Conservation (phyloP, 2,797 vertebrate genomes). For the Paramormyrops hopkinsi region DNA sequence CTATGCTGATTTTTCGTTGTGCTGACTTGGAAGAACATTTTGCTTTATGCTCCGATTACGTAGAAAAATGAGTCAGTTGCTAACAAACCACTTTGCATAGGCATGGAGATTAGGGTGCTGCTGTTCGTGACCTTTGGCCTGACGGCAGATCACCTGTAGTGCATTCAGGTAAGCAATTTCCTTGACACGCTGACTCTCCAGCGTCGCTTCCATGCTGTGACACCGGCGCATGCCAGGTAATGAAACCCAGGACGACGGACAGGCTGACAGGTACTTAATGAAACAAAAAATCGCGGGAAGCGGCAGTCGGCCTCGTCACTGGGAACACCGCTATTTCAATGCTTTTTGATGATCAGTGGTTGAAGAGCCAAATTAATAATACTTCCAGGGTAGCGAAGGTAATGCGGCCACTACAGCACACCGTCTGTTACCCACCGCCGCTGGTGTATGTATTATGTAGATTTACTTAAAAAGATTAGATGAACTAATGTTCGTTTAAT, state of each 20-base stretch:
- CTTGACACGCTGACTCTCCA: background rate
- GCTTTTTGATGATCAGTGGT: constrained; percentile 19
- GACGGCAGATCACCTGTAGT: background rate
- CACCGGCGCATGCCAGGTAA: background rate
- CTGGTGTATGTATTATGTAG: constrained; percentile 7
- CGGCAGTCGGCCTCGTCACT: background rate
- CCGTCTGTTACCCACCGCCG: constrained; percentile 8
- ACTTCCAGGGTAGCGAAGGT: constrained; percentile 11
- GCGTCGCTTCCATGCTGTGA: background rate
- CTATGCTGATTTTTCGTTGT: background rate
- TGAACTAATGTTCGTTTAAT: background rate
- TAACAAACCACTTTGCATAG: background rate
- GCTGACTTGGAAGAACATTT: background rate
- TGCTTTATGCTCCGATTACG: background rate
- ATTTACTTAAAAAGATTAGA: constrained; percentile 10
- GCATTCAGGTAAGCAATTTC: background rate
- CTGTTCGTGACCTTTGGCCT: background rate
- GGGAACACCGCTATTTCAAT: constrained; percentile 8
- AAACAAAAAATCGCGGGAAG: constrained; percentile 9
- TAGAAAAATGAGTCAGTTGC: background rate
- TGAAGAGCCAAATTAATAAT: constrained; percentile 21
- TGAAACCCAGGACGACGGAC: background rate
- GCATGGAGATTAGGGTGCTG: background rate
- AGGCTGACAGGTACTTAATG: constrained; percentile 18
- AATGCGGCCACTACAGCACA: constrained; percentile 13